Evolutionary conservation across 2,113 vertebrate species (phyloP).

Genomic region (Notiomystis cincta): DNA sequence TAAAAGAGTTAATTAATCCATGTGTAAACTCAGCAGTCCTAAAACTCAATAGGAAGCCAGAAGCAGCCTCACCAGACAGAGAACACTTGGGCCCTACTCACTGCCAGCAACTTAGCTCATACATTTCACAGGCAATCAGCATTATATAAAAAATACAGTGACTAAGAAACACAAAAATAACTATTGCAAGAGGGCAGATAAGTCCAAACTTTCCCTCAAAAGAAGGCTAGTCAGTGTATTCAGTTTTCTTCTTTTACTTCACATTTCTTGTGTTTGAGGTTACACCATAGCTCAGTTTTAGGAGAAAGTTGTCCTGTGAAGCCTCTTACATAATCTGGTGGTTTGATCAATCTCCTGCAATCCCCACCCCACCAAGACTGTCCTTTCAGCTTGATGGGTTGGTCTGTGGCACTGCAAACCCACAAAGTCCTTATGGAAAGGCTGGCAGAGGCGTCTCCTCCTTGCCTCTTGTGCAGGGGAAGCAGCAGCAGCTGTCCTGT

Average conservation of each 20-base stretch:
- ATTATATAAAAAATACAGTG: not conserved
- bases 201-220: not conserved
- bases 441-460: not conserved
- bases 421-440: not conserved
- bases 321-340: not conserved
- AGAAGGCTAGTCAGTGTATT: not conserved
- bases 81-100: not conserved
- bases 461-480: not conserved
- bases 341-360: not conserved
- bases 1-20: not conserved
- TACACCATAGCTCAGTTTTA: not conserved
- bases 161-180: constrained; percentile 1
- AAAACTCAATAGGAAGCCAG: not conserved
- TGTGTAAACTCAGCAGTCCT: not conserved
- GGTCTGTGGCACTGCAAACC: not conserved
- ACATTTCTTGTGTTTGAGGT: not conserved
- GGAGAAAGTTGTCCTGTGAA: not conserved
- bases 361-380: accelerated
- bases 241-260: not conserved
- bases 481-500: not conserved
- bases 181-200: not conserved
- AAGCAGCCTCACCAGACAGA: not conserved
- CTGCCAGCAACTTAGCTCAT: not conserved
- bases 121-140: not conserved
- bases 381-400: not conserved